These are phyloP conservation scores for Lasioglossum malachurum DNA, from an alignment of 2,888 invertebrate species.

Conservation along the genomic window DNA sequence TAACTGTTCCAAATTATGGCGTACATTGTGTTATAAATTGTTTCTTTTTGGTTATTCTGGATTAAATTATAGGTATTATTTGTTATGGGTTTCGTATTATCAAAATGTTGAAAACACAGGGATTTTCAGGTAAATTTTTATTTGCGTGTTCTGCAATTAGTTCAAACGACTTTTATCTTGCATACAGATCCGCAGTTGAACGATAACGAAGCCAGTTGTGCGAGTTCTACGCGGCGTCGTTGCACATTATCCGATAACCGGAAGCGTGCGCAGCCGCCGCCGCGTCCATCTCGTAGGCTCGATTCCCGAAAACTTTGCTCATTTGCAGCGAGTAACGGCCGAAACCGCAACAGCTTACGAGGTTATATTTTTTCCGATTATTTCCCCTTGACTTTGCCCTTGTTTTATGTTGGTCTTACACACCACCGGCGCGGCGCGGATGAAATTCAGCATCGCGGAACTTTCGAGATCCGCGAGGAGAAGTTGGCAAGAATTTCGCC, in stretches of 20 bases:
- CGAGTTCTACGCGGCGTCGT: neutral
- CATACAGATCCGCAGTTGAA: neutral
- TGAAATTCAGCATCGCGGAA: slow-evolving; percentile 21
- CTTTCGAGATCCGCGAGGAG: slow-evolving; percentile 53
- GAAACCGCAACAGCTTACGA: slow-evolving; percentile 33
- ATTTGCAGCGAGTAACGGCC: neutral
- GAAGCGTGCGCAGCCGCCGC: neutral
- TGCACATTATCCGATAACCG: neutral
- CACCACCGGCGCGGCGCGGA: neutral
- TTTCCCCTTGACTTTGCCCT: slow-evolving; percentile 41
- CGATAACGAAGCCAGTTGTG: neutral
- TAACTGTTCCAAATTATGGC: too few relatives aligned
- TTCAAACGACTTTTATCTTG: neutral
- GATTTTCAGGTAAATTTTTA: neutral
- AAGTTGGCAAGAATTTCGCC: slow-evolving; percentile 55
- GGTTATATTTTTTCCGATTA: slow-evolving; percentile 17
- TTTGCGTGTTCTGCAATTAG: neutral
- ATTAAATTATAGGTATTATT: neutral
- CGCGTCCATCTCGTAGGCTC: neutral
- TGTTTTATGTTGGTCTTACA: slow-evolving; percentile 54
- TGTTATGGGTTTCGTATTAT: neutral
- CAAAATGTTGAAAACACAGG: neutral
- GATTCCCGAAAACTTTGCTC: slow-evolving; percentile 14
- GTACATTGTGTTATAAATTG: neutral
- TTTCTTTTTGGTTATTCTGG: neutral